These are phyloP conservation scores for Distichodus sexfasciatus DNA, from an alignment of 2,797 vertebrate species.

Conservation along the genomic window DNA sequence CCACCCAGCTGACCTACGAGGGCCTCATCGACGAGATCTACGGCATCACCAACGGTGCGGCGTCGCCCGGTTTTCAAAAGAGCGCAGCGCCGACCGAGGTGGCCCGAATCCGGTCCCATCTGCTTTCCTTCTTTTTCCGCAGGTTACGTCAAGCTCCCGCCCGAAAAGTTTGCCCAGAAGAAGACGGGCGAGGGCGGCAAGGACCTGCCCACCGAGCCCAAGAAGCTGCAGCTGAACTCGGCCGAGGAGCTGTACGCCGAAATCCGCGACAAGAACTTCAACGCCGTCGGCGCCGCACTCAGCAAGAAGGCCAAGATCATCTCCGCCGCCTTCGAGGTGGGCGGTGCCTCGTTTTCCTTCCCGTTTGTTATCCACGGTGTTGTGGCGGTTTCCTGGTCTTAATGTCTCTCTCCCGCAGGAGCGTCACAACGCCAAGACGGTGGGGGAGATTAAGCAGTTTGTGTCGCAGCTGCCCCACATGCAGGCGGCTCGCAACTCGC, in stretches of 20 bases:
- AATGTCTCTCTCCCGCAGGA: constrained; percentile 72
- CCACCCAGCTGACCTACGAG: constrained; percentile 95
- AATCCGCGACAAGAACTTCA: constrained; percentile 98
- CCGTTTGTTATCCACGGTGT: too few relatives aligned
- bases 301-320: constrained; percentile 99
- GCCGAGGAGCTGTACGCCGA: constrained; percentile 96
- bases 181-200: constrained; percentile 90
- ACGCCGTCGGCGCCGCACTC: constrained; percentile 92
- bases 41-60: constrained; percentile 89
- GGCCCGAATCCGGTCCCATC: too few relatives aligned
- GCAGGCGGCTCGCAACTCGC: constrained; percentile 92
- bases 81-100: not conserved
- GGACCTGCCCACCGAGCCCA: constrained; percentile 92
- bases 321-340: constrained; percentile 96
- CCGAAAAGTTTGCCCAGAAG: constrained; percentile 94
- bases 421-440: constrained; percentile 94
- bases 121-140: too few relatives aligned
- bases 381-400: too few relatives aligned
- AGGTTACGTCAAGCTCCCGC: constrained; percentile 95
- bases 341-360: too few relatives aligned
- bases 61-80: not conserved
- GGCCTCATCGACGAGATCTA: constrained; percentile 97
- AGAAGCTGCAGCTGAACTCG: constrained; percentile 95
- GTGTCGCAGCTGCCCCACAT: constrained; percentile 97
- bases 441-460: constrained; percentile 98